Conservation (phyloP, 2,797 vertebrate genomes). For the Cossypha dichroa region DNA sequence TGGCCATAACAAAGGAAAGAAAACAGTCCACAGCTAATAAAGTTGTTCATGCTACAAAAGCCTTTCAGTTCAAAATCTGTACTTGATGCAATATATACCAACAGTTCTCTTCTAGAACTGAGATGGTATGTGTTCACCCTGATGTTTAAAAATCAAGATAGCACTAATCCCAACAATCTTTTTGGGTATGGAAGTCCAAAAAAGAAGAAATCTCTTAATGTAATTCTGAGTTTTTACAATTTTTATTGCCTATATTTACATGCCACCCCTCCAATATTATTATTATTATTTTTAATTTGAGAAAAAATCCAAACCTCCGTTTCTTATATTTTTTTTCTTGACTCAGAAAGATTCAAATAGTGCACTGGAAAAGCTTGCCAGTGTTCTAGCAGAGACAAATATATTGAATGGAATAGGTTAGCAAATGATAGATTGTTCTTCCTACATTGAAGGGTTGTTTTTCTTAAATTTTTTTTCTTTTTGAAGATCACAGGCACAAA, state of each 20-base stretch:
- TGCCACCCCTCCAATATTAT: rapidly evolving
- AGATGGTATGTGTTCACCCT: background rate
- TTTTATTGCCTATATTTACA: background rate
- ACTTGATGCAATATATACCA: background rate
- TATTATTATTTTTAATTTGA: background rate
- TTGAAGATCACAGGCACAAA: background rate
- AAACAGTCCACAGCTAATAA: background rate
- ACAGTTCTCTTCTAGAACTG: background rate
- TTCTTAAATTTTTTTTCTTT: background rate
- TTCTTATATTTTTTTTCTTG: background rate
- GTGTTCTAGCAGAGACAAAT: background rate
- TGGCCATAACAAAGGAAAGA: background rate
- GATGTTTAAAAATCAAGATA: background rate
- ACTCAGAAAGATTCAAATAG: background rate
- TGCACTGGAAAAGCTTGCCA: background rate
- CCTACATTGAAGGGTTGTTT: background rate
- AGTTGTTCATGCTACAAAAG: background rate
- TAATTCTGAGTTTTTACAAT: background rate
- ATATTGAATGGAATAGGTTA: background rate
- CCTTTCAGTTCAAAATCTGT: background rate
- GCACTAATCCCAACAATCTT: background rate
- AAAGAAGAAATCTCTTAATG: background rate
- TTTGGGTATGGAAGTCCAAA: background rate
- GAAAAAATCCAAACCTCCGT: background rate
- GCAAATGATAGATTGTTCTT: background rate